phyloP scores from a whole-genome alignment of 2,797 vertebrate genomes.

The Myripristis murdjan region DNA sequence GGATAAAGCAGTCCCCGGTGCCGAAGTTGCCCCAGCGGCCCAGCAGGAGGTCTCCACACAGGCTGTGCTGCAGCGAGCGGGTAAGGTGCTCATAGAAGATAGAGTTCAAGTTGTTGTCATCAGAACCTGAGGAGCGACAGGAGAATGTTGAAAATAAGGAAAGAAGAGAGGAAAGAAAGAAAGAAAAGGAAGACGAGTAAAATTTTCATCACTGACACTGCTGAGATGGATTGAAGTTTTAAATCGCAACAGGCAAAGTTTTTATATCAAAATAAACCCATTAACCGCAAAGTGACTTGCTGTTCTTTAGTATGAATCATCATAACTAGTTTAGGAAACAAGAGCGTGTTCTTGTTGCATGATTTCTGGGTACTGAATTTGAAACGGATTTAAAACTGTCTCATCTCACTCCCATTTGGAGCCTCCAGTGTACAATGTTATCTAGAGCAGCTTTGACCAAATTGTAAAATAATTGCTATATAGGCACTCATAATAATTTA shows the following conservation, averaged over 20 bases:
- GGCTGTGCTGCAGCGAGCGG: slow-evolving; percentile 96
- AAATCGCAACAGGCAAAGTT: neutral
- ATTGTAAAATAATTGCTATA: too few relatives aligned
- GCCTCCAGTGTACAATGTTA: too few relatives aligned
- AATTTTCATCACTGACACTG: neutral
- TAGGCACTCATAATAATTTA: too few relatives aligned
- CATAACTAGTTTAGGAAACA: too few relatives aligned
- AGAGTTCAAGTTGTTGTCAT: slow-evolving; percentile 98
- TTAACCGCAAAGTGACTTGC: neutral
- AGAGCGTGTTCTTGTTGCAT: too few relatives aligned
- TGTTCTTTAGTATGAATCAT: too few relatives aligned
- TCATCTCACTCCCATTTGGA: too few relatives aligned
- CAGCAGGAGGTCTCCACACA: slow-evolving; percentile 95
- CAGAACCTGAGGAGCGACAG: slow-evolving; percentile 86
- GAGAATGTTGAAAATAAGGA: neutral
- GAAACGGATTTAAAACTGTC: too few relatives aligned
- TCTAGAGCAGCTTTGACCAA: too few relatives aligned
- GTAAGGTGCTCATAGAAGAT: slow-evolving; percentile 99
- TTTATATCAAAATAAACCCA: neutral
- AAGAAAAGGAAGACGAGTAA: neutral
- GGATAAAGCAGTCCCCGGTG: slow-evolving; percentile 98
- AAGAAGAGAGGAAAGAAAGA: neutral
- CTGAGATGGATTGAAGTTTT: neutral
- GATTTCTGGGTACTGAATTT: too few relatives aligned
- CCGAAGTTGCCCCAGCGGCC: slow-evolving; percentile 97